phyloP scores from a whole-genome alignment of 2,797 vertebrate genomes.

The Salarias fasciatus region DNA sequence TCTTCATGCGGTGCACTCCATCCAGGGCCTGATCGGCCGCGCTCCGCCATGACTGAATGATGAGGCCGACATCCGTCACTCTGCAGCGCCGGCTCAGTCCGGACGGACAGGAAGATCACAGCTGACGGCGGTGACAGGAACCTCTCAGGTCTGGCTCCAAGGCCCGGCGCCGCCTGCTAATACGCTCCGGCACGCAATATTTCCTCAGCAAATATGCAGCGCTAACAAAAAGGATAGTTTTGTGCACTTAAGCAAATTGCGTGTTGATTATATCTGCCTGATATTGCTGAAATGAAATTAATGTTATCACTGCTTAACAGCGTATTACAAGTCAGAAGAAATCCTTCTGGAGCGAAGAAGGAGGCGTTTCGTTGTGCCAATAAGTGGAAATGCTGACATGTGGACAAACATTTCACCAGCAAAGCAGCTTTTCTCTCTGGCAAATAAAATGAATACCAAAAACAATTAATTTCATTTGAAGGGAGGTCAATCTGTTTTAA shows the following conservation, averaged over 20 bases:
- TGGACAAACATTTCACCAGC: slow-evolving; percentile 71
- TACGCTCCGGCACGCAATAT: slow-evolving; percentile 74
- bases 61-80: slow-evolving; percentile 72
- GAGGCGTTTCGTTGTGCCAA: slow-evolving; percentile 69
- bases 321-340: slow-evolving; percentile 74
- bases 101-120: slow-evolving; percentile 75
- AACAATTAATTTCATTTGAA: slow-evolving; percentile 81
- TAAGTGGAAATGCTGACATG: slow-evolving; percentile 77
- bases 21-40: slow-evolving; percentile 50
- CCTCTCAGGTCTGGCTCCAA: slow-evolving; percentile 66
- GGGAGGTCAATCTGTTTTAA: slow-evolving; percentile 77
- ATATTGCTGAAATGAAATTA: slow-evolving; percentile 76
- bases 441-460: slow-evolving; percentile 74
- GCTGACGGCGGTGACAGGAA: slow-evolving; percentile 72
- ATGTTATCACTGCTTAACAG: slow-evolving; percentile 78
- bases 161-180: slow-evolving; percentile 67
- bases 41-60: slow-evolving; percentile 75
- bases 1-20: slow-evolving; percentile 63
- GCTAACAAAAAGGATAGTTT: slow-evolving; percentile 81
- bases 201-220: slow-evolving; percentile 78
- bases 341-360: slow-evolving; percentile 58
- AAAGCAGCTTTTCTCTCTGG: slow-evolving; percentile 70
- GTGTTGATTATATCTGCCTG: slow-evolving; percentile 78
- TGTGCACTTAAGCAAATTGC: slow-evolving; percentile 84
- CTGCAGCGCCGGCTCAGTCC: slow-evolving; percentile 71